Evolutionary conservation across 1,140 invertebrate genomes (phyloP).

Genomic region (Papilio polytes): DNA sequence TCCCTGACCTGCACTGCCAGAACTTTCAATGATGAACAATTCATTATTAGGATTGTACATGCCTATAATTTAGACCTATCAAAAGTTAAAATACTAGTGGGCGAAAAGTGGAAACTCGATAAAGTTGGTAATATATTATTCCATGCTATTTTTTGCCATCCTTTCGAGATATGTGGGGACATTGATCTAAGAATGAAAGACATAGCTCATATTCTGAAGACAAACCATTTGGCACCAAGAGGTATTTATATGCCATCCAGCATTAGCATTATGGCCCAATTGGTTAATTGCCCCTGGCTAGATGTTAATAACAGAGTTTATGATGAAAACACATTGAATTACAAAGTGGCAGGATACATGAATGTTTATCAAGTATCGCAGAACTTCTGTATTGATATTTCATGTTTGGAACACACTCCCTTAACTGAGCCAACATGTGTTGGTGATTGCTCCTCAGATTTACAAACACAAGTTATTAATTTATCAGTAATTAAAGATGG

Average conservation of each 20-base stretch:
- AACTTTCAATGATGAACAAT: conserved; percentile 62
- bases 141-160: conserved; percentile 70
- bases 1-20: conserved; percentile 71
- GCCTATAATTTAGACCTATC: conserved; percentile 65
- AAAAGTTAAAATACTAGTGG: conserved; percentile 66
- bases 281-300: conserved; percentile 66
- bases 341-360: conserved; percentile 61
- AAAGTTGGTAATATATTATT: conserved; percentile 63
- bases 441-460: conserved; percentile 46
- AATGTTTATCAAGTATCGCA: conserved; percentile 73
- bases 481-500: conserved; percentile 57
- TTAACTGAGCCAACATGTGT: conserved; percentile 57
- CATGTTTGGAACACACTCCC: conserved; percentile 60
- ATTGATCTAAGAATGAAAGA: conserved; percentile 59
- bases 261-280: conserved; percentile 62
- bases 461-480: conserved; percentile 52
- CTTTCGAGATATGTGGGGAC: conserved; percentile 68
- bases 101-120: conserved; percentile 56
- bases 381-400: conserved; percentile 67
- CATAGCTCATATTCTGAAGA: conserved; percentile 58
- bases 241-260: conserved; percentile 69
- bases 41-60: conserved; percentile 70
- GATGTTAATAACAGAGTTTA: conserved; percentile 67
- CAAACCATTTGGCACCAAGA: conserved; percentile 55
- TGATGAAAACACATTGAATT: conserved; percentile 65